A percentile compares a stretch with the other conserved stretches of the same genome.
Evolutionary conservation across 2,113 vertebrate genomes (phyloP).

Genomic region (Stigmatopora nigra): DNA sequence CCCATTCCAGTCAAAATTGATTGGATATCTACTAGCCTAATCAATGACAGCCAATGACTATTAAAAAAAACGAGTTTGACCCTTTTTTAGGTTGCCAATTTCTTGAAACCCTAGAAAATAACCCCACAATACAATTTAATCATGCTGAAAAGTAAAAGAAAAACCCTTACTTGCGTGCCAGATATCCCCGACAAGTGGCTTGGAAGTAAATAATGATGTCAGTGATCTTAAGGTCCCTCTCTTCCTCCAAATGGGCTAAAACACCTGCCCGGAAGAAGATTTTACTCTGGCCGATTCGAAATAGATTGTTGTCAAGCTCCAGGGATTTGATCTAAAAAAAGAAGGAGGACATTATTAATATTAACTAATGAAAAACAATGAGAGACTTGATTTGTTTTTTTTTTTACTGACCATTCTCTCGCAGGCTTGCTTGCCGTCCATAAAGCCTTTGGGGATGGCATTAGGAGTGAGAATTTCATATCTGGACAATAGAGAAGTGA

Average conservation of each 20-base stretch:
- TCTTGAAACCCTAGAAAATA: neutral
- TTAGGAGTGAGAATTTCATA: conserved; percentile 98
- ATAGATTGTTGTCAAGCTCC: conserved; percentile 91
- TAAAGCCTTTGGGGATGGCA: conserved; percentile 96
- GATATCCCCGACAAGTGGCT: conserved; percentile 88
- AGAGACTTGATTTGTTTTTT: neutral
- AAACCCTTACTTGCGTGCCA: conserved; percentile 87
- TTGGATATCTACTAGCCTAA: too few species aligned
- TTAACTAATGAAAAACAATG: neutral
- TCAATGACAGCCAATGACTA: too few species aligned
- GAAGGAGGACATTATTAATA: neutral
- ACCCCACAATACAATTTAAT: neutral
- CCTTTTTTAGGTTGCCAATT: too few species aligned
- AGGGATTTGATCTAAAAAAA: conserved; percentile 84
- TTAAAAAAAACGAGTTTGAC: too few species aligned
- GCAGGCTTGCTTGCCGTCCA: conserved; percentile 98
- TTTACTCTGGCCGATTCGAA: conserved; percentile 96
- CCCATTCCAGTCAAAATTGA: too few species aligned
- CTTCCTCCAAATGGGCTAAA: conserved; percentile 92
- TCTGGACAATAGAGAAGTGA: conserved; percentile 55
- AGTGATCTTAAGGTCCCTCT: conserved; percentile 94
- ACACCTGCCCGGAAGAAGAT: conserved; percentile 98
- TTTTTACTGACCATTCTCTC: conserved; percentile 83
- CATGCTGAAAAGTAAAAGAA: neutral
- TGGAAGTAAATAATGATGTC: conserved; percentile 99